Conservation (phyloP, 1,140 invertebrate genomes). For the Ceratosolen fusciceps region DNA sequence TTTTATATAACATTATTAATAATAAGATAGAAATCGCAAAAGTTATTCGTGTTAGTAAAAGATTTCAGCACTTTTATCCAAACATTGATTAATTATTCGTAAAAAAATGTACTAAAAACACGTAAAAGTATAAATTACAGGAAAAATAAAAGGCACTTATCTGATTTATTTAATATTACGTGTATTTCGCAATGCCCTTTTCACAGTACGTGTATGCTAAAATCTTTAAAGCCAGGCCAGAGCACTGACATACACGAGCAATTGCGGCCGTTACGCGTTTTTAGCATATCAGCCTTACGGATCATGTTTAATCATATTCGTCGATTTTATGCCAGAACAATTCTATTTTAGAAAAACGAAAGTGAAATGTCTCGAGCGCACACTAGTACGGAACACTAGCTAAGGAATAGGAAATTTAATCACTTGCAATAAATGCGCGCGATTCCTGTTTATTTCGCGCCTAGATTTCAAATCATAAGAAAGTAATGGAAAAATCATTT, state of each 20-base stretch:
- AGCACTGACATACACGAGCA: not conserved
- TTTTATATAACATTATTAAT: too few relatives aligned
- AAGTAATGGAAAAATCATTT: not conserved
- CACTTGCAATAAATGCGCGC: not conserved
- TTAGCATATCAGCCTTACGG: not conserved
- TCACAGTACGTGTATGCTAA: not conserved
- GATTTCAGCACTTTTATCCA: too few relatives aligned
- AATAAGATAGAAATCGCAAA: too few relatives aligned
- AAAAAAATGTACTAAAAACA: too few relatives aligned
- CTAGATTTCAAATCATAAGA: not conserved
- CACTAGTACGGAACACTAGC: too few relatives aligned
- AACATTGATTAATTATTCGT: too few relatives aligned
- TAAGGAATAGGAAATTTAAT: not conserved
- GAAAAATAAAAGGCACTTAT: not conserved
- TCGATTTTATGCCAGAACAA: not conserved
- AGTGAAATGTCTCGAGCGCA: not conserved
- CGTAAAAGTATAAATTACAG: too few relatives aligned
- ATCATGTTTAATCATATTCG: not conserved
- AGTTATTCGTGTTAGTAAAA: too few relatives aligned
- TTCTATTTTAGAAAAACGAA: not conserved
- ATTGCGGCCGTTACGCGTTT: not conserved
- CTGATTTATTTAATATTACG: not conserved
- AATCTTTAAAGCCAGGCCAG: not conserved
- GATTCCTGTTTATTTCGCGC: not conserved
- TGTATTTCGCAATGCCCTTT: not conserved